Base-by-base conservation (phyloP, 1,140 invertebrate species). In the Euura saliciscinereae region DNA sequence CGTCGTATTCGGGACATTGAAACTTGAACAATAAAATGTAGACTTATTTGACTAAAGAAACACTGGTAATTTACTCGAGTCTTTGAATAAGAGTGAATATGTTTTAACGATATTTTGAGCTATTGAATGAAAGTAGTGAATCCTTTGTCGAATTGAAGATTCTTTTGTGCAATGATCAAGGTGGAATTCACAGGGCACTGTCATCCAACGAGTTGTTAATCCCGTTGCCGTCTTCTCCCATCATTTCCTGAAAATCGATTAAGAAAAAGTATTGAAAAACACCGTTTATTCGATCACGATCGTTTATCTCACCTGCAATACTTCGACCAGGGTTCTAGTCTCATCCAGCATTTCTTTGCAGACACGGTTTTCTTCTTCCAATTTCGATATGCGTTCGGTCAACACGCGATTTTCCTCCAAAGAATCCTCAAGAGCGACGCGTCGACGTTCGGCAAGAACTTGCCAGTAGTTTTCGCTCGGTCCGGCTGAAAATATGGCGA, bases 401-500 rank as follows among this genome's bases (percentile, higher is more conserved):
- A 87, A 66, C 46, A 87, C 86, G 76, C 89, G 85, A 85, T 92
- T 93, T 82, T 94, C 91, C 71, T 90, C 86, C 64, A 93, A 86
- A 64, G 91, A 88, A 73, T 92, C 90, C 77, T 92, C 86, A n/a
- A 93, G 80, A 10, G 91, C 90, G 84, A 88, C 88, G 79, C 90
- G 85, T 44, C 92, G 87, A 73, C 90, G 91, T 83, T 93, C 92
- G 70, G 92, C 91, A 68, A 93, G 76, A 51, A 89, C 83, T 86
- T 92, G 79, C 92, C 92, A 94, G 80, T 93, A 93, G 75, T 90
- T 90, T 78, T 90, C 89, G 75, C 91, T 92, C 43, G 92, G 90
- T 70, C 88, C 87, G 76, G 79, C 87, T 89, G 11, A 0, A 67
- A 28, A 64, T 64, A 64, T 7, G 8, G 66, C 8, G 2, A 44